Conservation (phyloP, 2,888 invertebrate genomes). For the Drosophila paramelanica region DNA sequence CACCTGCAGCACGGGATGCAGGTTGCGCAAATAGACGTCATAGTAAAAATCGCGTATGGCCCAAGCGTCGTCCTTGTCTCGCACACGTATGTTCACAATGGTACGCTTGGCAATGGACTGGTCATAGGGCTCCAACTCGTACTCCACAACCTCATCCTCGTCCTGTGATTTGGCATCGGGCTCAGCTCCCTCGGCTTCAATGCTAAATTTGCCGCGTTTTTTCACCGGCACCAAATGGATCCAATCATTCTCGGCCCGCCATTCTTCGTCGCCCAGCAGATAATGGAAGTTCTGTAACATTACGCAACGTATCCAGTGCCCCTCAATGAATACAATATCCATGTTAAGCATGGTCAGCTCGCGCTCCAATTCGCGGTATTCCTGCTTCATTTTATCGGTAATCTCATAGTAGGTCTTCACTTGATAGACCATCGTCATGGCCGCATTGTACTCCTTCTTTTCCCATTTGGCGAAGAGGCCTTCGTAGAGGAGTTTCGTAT, state of each 20-base stretch:
- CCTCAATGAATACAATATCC: slow-evolving; percentile 84
- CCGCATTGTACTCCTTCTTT: slow-evolving; percentile 81
- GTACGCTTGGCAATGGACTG: slow-evolving; percentile 80
- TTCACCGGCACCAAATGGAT: slow-evolving; percentile 73
- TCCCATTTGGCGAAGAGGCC: slow-evolving; percentile 83
- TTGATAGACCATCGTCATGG: slow-evolving; percentile 81
- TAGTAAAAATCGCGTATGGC: slow-evolving; percentile 83
- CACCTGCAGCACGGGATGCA: slow-evolving; percentile 79
- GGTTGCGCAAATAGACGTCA: slow-evolving; percentile 76
- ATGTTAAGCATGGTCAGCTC: slow-evolving; percentile 79
- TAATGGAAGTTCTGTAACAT: slow-evolving; percentile 85
- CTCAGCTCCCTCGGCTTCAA: slow-evolving; percentile 36
- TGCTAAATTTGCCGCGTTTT: slow-evolving; percentile 54
- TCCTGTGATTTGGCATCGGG: slow-evolving; percentile 46
- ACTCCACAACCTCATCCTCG: slow-evolving; percentile 39
- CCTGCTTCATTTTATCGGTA: slow-evolving; percentile 77
- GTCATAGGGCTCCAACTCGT: slow-evolving; percentile 80
- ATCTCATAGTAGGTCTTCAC: slow-evolving; percentile 82
- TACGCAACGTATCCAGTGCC: slow-evolving; percentile 82
- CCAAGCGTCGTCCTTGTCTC: slow-evolving; percentile 83
- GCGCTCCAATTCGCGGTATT: slow-evolving; percentile 70
- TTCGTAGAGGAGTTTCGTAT: slow-evolving; percentile 72
- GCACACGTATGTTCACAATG: slow-evolving; percentile 78
- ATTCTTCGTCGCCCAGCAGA: slow-evolving; percentile 82
- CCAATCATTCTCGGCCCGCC: slow-evolving; percentile 84